Evolutionary conservation across 2,888 invertebrate species (phyloP).

Genomic region (Sphinx pinastri): DNA sequence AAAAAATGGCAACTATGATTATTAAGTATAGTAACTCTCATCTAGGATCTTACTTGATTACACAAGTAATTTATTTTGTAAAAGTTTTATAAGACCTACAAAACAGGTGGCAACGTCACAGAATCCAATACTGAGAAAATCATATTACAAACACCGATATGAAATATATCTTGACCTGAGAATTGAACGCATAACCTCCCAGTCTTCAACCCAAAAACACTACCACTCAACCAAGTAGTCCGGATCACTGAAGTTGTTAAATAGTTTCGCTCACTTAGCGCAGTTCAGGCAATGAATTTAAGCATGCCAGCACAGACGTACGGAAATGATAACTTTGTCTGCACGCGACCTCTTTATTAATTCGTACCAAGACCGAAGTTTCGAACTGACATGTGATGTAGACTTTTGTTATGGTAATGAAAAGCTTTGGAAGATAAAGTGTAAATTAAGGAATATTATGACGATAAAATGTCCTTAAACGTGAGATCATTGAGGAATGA

Average conservation of each 20-base stretch:
- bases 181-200: too few species aligned
- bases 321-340: constrained; percentile 24
- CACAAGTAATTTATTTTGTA: too few species aligned
- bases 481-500: too few species aligned
- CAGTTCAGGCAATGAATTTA: constrained; percentile 27
- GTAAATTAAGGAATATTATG: too few species aligned
- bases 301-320: constrained; percentile 28
- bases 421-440: too few species aligned
- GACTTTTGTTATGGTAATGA: constrained; percentile 2
- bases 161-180: too few species aligned
- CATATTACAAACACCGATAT: too few species aligned
- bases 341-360: constrained; percentile 24
- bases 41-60: too few species aligned
- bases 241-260: constrained; percentile 7
- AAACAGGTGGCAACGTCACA: too few species aligned
- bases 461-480: too few species aligned
- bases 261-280: constrained; percentile 23
- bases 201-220: not conserved
- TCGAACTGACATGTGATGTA: constrained; percentile 4
- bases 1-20: constrained; percentile 5
- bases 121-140: too few species aligned
- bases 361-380: constrained; percentile 14
- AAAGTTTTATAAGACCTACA: too few species aligned
- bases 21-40: not conserved
- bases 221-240: not conserved